These are phyloP conservation scores for Lissocephala sabroskyi DNA, from an alignment of 2,888 invertebrate genomes.

Conservation along the genomic window DNA sequence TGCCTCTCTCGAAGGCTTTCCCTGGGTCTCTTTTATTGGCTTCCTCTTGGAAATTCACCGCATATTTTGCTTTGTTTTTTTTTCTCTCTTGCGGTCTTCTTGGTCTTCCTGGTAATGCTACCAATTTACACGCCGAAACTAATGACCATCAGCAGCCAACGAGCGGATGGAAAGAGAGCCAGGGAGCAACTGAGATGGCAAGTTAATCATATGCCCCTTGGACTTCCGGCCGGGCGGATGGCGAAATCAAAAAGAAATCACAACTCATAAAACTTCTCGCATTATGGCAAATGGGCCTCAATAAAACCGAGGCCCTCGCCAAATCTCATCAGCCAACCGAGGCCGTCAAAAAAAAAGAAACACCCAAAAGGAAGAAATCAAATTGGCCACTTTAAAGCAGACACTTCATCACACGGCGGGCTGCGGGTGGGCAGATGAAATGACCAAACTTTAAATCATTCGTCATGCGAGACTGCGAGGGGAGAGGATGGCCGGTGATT, in stretches of 20 bases:
- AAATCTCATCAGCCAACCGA: conserved; percentile 45
- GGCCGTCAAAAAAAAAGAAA: conserved; percentile 55
- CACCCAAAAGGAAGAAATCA: too few species aligned
- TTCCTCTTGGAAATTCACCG: too few species aligned
- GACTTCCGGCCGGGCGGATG: neutral
- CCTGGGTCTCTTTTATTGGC: conserved; percentile 4
- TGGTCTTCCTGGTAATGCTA: conserved; percentile 9
- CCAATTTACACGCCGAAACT: conserved; percentile 14
- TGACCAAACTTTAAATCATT: conserved; percentile 41
- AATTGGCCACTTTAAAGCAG: conserved; percentile 59
- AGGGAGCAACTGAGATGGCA: too few species aligned
- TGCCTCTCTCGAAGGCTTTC: conserved; percentile 4
- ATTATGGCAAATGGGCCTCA: conserved; percentile 52
- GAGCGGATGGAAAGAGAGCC: too few species aligned
- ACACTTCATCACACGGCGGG: conserved; percentile 58
- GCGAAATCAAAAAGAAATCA: conserved; percentile 56
- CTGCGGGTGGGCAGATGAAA: too few species aligned
- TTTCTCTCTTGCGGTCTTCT: conserved; percentile 2
- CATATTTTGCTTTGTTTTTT: conserved; percentile 14
- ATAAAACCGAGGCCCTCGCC: conserved; percentile 34
- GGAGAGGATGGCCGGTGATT: neutral
- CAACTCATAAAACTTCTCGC: conserved; percentile 60
- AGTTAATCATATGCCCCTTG: too few species aligned
- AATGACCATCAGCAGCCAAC: too few species aligned
- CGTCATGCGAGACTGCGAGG: conserved; percentile 17